These are phyloP conservation scores for Globodera ellingtonae DNA, from an alignment of 1,140 invertebrate genomes.

Conservation along the genomic window DNA sequence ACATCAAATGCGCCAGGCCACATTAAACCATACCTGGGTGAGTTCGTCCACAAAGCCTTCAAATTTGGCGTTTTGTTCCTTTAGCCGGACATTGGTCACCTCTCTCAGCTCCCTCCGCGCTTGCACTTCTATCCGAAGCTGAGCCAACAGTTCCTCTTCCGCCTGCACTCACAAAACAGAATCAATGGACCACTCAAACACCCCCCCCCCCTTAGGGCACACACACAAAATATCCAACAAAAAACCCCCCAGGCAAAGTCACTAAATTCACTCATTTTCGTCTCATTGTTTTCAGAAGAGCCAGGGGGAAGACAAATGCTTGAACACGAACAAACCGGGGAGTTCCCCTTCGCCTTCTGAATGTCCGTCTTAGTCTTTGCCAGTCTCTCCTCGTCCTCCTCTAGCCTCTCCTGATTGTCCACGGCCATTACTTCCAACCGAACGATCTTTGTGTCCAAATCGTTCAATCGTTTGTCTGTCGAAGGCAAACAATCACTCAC, in stretches of 20 bases:
- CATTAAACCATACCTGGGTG: constrained; percentile 24
- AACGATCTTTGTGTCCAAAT: constrained; percentile 74
- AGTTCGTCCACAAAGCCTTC: constrained; percentile 48
- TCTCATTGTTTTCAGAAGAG: too few relatives aligned
- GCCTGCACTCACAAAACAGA: constrained; percentile 39
- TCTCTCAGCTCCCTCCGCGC: neutral
- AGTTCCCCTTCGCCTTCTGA: constrained; percentile 43
- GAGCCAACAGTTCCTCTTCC: constrained; percentile 32
- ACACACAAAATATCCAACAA: too few relatives aligned
- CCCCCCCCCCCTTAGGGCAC: neutral
- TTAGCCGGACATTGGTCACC: neutral
- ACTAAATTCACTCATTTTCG: too few relatives aligned
- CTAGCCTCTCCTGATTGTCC: constrained; percentile 32
- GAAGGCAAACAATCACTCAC: neutral
- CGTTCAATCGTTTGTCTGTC: constrained; percentile 83
- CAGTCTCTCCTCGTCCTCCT: constrained; percentile 46
- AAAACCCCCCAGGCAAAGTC: too few relatives aligned
- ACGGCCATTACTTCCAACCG: constrained; percentile 72
- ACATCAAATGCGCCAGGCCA: too few relatives aligned
- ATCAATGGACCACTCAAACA: constrained; percentile 33
- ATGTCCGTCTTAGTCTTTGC: constrained; percentile 41
- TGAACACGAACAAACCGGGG: constrained; percentile 31
- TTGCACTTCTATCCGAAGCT: neutral
- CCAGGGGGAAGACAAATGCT: too few relatives aligned
- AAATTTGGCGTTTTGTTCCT: constrained; percentile 31